Base-by-base conservation (phyloP, 1,140 invertebrate genomes). In the Saccostrea echinata region DNA sequence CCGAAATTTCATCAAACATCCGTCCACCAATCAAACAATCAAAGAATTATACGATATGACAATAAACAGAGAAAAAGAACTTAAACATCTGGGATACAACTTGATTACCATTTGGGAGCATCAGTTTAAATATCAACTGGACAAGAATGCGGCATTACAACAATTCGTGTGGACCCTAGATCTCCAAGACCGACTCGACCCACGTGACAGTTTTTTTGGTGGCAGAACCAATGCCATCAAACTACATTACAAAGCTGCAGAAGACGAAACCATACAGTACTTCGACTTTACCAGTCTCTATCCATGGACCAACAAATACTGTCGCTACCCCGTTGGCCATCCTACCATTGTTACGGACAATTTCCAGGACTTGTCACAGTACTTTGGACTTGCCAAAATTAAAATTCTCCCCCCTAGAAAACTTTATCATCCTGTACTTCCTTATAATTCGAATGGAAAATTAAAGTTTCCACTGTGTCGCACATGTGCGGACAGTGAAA, bases 321-420 rank as follows among this genome's bases (percentile, higher is more conserved):
- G 64, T 9, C 86, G 84, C 81, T 87, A 89, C 64, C 84, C 88
- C 13, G 57, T 89, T 6, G 86, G 86, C 30, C 86, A 89, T 84
- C 84, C 88, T 0, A 76, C 35, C n/a, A 89, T 89, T 83, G 57
- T 89, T 9, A 89, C 88, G 43, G 35, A 76, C 3, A 43, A 87
- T 85, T 89, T 89, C 33, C 9, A 81, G 43, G 30, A 61, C 24
- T 6, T 89, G 8, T 82, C 83, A 35, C 8, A 83, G 24, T 89
- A 89, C 64, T 87, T 89, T 83, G 86, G 88, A 2, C 30, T 89
- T 27, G 86, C 88, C 33, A 89, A 89, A 84, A 53, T 87, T 21
- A 89, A 87, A 86, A 71, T 89, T 9, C 21, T 89, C 8, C 85
- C 88, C 24, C 64, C n/a, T 12, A 81, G 57, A 55, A 53, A 71